These are phyloP conservation scores for Amblyjoppa proteus DNA, from an alignment of 2,888 invertebrate genomes.

Conservation along the genomic window DNA sequence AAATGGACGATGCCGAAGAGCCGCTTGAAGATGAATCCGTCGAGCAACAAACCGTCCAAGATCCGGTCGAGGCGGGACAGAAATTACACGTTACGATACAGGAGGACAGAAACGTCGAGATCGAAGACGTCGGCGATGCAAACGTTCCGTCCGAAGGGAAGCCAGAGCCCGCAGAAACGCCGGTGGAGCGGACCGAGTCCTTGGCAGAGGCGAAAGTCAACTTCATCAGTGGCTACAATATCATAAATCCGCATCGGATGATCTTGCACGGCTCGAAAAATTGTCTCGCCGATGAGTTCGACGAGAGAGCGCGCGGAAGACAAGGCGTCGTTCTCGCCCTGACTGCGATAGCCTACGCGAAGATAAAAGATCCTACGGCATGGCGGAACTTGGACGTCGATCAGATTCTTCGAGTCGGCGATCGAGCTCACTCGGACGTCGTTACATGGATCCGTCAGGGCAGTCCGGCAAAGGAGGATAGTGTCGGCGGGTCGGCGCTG, in stretches of 20 bases:
- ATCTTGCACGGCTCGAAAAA: slow-evolving; percentile 77
- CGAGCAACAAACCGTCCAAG: neutral
- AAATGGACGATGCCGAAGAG: slow-evolving; percentile 14
- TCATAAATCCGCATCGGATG: slow-evolving; percentile 77
- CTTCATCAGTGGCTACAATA: slow-evolving; percentile 72
- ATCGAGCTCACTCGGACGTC: slow-evolving; percentile 72
- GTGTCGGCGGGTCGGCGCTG: slow-evolving; percentile 31
- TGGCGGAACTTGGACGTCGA: slow-evolving; percentile 80
- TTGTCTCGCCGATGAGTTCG: slow-evolving; percentile 72
- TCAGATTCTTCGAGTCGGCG: slow-evolving; percentile 75
- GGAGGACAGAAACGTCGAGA: neutral
- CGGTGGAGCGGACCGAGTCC: slow-evolving; percentile 2
- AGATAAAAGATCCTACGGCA: slow-evolving; percentile 70
- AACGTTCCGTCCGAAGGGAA: slow-evolving; percentile 4
- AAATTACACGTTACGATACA: slow-evolving; percentile 19
- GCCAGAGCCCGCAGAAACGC: neutral
- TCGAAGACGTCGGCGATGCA: neutral
- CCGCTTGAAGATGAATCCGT: slow-evolving; percentile 6
- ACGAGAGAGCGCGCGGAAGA: slow-evolving; percentile 71
- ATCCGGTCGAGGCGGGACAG: slow-evolving; percentile 24
- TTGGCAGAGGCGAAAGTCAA: slow-evolving; percentile 40
- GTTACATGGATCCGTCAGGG: slow-evolving; percentile 76
- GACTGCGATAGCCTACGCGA: slow-evolving; percentile 76
- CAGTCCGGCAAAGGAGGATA: slow-evolving; percentile 60
- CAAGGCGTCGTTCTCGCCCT: slow-evolving; percentile 79